These are phyloP conservation scores for Drosophila bocqueti DNA, from an alignment of 1,140 invertebrate genomes.

Conservation along the genomic window DNA sequence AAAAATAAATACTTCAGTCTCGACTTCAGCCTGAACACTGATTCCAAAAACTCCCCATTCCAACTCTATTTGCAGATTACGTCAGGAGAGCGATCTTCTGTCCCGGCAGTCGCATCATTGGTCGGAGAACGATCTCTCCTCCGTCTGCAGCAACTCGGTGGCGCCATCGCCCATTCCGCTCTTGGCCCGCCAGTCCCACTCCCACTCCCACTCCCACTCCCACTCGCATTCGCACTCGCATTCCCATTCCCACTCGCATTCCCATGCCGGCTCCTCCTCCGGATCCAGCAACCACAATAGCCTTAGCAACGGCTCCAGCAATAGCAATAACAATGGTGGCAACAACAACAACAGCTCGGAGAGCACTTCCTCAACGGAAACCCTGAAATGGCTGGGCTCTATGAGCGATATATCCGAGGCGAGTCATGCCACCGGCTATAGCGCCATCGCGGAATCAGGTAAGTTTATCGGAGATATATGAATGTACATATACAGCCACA, in stretches of 20 bases:
- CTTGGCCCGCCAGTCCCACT: conserved; percentile 56
- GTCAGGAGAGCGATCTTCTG: conserved; percentile 84
- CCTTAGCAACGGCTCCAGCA: conserved; percentile 39
- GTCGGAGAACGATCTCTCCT: conserved; percentile 86
- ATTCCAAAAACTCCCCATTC: neutral
- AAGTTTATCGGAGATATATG: conserved; percentile 22
- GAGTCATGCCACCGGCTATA: conserved; percentile 85
- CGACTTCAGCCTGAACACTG: neutral
- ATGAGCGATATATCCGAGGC: conserved; percentile 91
- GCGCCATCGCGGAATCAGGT: conserved; percentile 83
- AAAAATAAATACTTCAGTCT: conserved; percentile 4
- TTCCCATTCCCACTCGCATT: conserved; percentile 24
- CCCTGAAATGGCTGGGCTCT: conserved; percentile 93
- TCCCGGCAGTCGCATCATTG: conserved; percentile 85
- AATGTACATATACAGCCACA: neutral
- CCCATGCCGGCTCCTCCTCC: conserved; percentile 40
- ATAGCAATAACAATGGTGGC: conserved; percentile 12
- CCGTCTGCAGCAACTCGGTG: conserved; percentile 81
- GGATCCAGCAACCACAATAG: conserved; percentile 46
- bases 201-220: too few species aligned
- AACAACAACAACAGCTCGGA: conserved; percentile 86
- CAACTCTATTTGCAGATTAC: conserved; percentile 70
- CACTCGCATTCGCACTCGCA: conserved; percentile 39
- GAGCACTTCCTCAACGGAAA: conserved; percentile 91
- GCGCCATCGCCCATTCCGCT: conserved; percentile 77